Percentiles rank a stretch among this genome's conserved stretches.
Evolutionary conservation across 1,140 invertebrate genomes (phyloP).

Genomic region (Drosophila nasuta): DNA sequence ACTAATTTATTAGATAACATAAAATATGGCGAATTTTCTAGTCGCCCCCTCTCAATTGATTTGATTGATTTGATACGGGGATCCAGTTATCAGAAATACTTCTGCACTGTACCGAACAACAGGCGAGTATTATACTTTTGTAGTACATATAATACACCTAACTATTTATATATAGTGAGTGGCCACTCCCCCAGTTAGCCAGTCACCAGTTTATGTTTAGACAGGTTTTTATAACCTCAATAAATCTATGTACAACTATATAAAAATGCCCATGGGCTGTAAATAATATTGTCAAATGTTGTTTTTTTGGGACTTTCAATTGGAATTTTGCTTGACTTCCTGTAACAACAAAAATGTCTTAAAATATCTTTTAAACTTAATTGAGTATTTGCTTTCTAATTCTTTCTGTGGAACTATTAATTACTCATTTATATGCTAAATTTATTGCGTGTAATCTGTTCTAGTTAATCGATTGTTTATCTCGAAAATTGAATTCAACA

Average conservation of each 20-base stretch:
- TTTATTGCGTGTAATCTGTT: too few species aligned
- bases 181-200: slow-evolving; percentile 2
- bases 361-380: not conserved
- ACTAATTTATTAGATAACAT: slow-evolving; percentile 19
- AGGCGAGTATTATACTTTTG: too few species aligned
- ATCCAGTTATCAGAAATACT: slow-evolving; percentile 22
- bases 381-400: not conserved
- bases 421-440: too few species aligned
- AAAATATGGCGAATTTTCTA: slow-evolving; percentile 8
- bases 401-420: too few species aligned
- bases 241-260: slow-evolving; percentile 33
- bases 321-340: not conserved
- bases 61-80: slow-evolving; percentile 34
- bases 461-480: not conserved
- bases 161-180: not conserved
- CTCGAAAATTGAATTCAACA: not conserved
- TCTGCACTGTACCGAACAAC: not conserved
- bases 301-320: slow-evolving; percentile 12
- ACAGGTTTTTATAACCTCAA: slow-evolving; percentile 22
- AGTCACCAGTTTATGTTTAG: slow-evolving; percentile 19
- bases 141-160: not conserved
- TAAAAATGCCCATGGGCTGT: not conserved
- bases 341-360: not conserved
- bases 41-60: slow-evolving; percentile 3
- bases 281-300: slow-evolving; percentile 30